A percentile compares a stretch with the other conserved stretches of the same genome.
Conservation (phyloP, 2,113 vertebrate species). For the Xenus cinereus region DNA sequence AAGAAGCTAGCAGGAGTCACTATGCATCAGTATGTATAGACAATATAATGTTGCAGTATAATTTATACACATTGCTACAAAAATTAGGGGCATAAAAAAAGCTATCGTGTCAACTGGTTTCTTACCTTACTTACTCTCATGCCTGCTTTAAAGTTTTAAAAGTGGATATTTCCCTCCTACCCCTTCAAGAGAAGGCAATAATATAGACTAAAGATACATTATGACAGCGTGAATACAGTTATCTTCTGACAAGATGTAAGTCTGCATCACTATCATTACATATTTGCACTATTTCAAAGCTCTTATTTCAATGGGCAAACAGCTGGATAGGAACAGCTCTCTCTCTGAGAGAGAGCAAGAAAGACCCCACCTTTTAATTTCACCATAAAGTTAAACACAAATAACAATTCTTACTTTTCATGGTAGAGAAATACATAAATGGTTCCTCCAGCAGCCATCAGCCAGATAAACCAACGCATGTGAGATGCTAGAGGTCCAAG, state of each 20-base stretch:
- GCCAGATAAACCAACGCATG: slow-evolving; percentile 99
- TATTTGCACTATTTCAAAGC: slow-evolving; percentile 39
- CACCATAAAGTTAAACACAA: slow-evolving; percentile 25
- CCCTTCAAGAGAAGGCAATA: background rate
- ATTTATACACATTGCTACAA: background rate
- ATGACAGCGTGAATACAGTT: background rate
- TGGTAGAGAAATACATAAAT: slow-evolving; percentile 97
- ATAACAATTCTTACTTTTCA: slow-evolving; percentile 85
- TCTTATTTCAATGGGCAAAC: background rate
- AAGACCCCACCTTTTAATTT: background rate
- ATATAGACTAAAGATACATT: background rate
- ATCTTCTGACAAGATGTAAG: background rate
- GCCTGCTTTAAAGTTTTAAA: background rate
- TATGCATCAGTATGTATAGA: background rate
- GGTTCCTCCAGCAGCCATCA: slow-evolving; percentile 96
- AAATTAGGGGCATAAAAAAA: background rate
- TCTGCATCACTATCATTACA: background rate
- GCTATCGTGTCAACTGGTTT: background rate
- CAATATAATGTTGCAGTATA: background rate
- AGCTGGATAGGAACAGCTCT: background rate
- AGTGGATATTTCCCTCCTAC: background rate
- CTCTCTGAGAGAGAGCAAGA: background rate
- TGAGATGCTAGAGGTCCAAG: slow-evolving; percentile 92
- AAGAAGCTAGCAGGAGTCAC: background rate
- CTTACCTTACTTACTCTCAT: background rate